Evolutionary conservation across 2,888 invertebrate genomes (phyloP).

Genomic region (Ormyrus rosae): DNA sequence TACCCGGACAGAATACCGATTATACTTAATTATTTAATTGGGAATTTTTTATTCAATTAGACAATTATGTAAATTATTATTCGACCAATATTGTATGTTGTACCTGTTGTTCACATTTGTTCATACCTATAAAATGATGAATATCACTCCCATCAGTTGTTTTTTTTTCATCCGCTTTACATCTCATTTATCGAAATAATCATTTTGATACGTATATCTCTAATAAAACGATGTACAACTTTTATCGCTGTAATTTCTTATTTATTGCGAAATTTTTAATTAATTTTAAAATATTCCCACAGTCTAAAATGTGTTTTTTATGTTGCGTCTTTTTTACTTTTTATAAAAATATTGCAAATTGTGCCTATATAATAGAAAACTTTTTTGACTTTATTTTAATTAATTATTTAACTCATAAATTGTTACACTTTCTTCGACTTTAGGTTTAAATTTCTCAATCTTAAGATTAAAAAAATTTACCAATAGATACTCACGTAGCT

Average conservation of each 20-base stretch:
- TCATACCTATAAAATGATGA: slow-evolving; percentile 55
- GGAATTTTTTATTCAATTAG: slow-evolving; percentile 41
- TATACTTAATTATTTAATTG: slow-evolving; percentile 52
- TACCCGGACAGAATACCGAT: slow-evolving; percentile 42
- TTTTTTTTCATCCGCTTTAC: slow-evolving; percentile 24
- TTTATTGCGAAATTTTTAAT: neutral
- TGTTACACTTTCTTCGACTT: slow-evolving; percentile 40
- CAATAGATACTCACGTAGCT: slow-evolving; percentile 2
- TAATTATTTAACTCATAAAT: neutral
- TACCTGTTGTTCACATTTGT: slow-evolving; percentile 58
- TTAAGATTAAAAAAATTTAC: slow-evolving; percentile 33
- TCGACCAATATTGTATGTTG: slow-evolving; percentile 57
- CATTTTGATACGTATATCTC: neutral
- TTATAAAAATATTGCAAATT: no score
- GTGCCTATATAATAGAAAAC: no score
- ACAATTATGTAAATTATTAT: slow-evolving; percentile 55
- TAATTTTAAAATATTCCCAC: no score
- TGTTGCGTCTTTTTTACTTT: no score
- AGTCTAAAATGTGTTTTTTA: no score
- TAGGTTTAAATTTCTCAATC: slow-evolving; percentile 27
- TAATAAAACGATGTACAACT: neutral
- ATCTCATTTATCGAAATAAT: neutral
- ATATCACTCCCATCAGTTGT: slow-evolving; percentile 40
- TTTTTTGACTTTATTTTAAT: no score
- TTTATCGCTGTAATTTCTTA: neutral